These are phyloP conservation scores for Phymanthus crucifer DNA, from an alignment of 92 coral and sea anemone species.

Conservation along the genomic window DNA sequence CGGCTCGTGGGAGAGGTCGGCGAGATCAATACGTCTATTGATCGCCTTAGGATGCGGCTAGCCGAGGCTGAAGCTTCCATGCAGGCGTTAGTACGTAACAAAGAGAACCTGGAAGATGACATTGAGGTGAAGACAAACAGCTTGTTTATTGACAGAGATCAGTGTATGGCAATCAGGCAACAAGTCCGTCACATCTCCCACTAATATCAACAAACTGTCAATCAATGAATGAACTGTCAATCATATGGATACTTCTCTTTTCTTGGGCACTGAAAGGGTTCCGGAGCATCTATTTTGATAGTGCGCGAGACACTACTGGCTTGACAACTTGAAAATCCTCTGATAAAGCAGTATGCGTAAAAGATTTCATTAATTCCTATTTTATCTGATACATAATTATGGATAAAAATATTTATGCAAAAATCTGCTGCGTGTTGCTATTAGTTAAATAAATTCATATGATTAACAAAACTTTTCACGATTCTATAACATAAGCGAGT, in stretches of 20 bases:
- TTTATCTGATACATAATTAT: not conserved
- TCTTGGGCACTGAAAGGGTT: not conserved
- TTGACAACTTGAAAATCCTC: not conserved
- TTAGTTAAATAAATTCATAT: not conserved
- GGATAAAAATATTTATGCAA: not conserved
- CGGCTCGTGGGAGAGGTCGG: conserved; percentile 95
- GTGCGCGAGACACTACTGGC: not conserved
- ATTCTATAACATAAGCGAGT: not conserved
- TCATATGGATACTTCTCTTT: not conserved
- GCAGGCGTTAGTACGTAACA: conserved; percentile 84
- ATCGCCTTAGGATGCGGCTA: conserved; percentile 87
- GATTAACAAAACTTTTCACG: not conserved
- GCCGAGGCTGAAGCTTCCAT: conserved; percentile 92
- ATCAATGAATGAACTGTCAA: conserved; percentile 9
- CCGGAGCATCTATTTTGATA: not conserved
- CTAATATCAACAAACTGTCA: conserved; percentile 31
- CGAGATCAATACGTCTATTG: conserved; percentile 85
- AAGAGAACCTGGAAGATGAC: conserved; percentile 90
- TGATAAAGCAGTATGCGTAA: not conserved
- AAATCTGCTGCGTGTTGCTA: not conserved
- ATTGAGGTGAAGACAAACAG: conserved; percentile 96
- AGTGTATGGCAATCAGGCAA: conserved; percentile 87
- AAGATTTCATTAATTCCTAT: not conserved
- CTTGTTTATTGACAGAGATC: conserved; percentile 91
- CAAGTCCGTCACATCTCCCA: conserved; percentile 95